Conservation (phyloP, 1,140 invertebrate species). For the Drosophila prosaltans region DNA sequence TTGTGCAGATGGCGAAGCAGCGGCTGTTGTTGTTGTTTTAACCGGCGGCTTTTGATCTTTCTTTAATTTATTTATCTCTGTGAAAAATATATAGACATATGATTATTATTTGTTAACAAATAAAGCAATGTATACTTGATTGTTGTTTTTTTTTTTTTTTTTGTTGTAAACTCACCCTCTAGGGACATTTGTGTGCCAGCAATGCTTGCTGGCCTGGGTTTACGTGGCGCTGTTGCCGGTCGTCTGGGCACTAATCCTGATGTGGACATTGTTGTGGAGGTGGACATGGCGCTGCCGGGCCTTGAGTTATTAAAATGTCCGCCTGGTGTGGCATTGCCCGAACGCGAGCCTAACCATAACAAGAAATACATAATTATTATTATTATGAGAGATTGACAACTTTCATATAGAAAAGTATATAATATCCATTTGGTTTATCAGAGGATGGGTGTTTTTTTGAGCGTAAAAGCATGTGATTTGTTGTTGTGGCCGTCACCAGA, state of each 20-base stretch:
- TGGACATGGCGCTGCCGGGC: conserved; percentile 90
- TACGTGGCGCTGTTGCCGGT: conserved; percentile 64
- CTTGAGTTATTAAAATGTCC: conserved; percentile 86
- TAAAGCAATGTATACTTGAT: background rate
- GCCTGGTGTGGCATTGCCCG: conserved; percentile 89
- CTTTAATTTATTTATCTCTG: conserved; percentile 80
- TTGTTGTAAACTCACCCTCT: conserved; percentile 70
- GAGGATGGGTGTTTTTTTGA: conserved; percentile 32
- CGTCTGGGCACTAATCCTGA: conserved; percentile 68
- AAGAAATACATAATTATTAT: background rate
- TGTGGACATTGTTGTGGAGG: conserved; percentile 82
- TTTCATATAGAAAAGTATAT: background rate
- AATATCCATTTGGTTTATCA: background rate
- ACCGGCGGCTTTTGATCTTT: conserved; percentile 77
- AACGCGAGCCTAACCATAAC: conserved; percentile 83
- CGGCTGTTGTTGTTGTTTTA: conserved; percentile 57
- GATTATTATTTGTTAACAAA: background rate
- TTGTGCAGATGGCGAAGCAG: conserved; percentile 75
- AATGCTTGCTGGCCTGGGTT: conserved; percentile 90
- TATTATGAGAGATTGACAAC: background rate
- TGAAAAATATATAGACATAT: background rate
- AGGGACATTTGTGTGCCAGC: conserved; percentile 91
- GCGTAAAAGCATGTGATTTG: conserved; percentile 57
- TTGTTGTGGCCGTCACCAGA: conserved; percentile 68
- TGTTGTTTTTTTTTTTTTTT: background rate